Percentiles rank a stretch among this genome's conserved stretches.
These are phyloP conservation scores for Champsocephalus gunnari DNA, from an alignment of 2,797 vertebrate genomes.

Conservation along the genomic window DNA sequence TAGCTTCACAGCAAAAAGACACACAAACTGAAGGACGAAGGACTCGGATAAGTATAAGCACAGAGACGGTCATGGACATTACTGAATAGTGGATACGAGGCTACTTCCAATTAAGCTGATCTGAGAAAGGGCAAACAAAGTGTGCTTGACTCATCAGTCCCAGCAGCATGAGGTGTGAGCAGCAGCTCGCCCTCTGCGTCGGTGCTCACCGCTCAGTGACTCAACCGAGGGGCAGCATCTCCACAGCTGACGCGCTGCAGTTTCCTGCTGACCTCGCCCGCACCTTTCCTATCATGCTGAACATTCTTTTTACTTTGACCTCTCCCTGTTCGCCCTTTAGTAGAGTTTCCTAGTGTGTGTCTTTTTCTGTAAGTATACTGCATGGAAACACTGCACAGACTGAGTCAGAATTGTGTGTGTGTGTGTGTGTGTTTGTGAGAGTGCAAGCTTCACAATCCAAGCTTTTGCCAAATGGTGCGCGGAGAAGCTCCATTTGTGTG, in stretches of 20 bases:
- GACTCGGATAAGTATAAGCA: background rate
- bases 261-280: slow-evolving; percentile 33
- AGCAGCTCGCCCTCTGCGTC: slow-evolving; percentile 33
- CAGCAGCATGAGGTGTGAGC: slow-evolving; percentile 22
- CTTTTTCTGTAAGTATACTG: slow-evolving; percentile 1
- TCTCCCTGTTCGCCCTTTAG: slow-evolving; percentile 25
- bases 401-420: slow-evolving; percentile 19
- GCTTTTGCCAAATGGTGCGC: slow-evolving; percentile 67
- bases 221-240: slow-evolving; percentile 2
- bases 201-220: slow-evolving; percentile 35
- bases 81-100: background rate
- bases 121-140: slow-evolving; percentile 16
- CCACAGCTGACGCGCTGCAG: slow-evolving; percentile 16
- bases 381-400: slow-evolving; percentile 18
- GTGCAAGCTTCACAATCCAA: slow-evolving; percentile 30
- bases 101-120: background rate
- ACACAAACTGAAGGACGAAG: background rate
- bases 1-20: background rate
- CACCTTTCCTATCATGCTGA: slow-evolving; percentile 16
- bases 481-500: slow-evolving; percentile 67
- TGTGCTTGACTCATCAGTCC: slow-evolving; percentile 25
- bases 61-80: background rate
- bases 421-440: background rate
- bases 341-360: slow-evolving; percentile 11
- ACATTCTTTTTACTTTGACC: slow-evolving; percentile 30